Evolutionary conservation across 1,140 invertebrate species (phyloP).

Genomic region (Apis florea): DNA sequence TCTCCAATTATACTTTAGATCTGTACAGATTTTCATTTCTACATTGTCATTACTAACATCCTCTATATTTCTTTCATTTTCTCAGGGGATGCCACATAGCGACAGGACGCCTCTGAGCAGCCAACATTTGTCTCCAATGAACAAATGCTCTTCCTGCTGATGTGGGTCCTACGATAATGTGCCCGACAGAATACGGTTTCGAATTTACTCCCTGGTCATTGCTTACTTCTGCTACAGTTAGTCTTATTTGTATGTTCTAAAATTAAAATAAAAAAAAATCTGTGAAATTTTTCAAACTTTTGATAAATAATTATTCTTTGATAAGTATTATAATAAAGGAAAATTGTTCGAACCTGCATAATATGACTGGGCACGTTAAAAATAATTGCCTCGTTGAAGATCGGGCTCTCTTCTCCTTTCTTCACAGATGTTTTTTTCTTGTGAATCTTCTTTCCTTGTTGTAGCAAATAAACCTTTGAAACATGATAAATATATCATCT

Average conservation of each 20-base stretch:
- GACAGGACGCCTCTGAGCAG: constrained; percentile 89
- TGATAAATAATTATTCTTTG: background rate
- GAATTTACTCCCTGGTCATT: constrained; percentile 73
- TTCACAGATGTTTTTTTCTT: constrained; percentile 89
- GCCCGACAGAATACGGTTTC: constrained; percentile 83
- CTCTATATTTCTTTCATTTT: constrained; percentile 76
- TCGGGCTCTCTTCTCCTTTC: constrained; percentile 85
- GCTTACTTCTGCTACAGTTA: constrained; percentile 84
- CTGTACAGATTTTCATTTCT: background rate
- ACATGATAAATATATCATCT: background rate
- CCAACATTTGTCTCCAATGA: constrained; percentile 92
- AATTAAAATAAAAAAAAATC: constrained; percentile 58
- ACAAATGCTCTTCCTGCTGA: constrained; percentile 86
- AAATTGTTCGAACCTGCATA: constrained; percentile 80
- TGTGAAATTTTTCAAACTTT: background rate
- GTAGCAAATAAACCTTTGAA: constrained; percentile 86
- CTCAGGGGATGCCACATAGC: constrained; percentile 93
- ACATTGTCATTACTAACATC: background rate
- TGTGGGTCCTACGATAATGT: constrained; percentile 86
- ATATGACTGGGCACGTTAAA: constrained; percentile 87
- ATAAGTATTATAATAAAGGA: background rate
- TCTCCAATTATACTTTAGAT: constrained; percentile 24
- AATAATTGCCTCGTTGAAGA: constrained; percentile 91
- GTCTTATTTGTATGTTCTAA: constrained; percentile 86
- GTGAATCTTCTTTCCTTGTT: constrained; percentile 88